Base-by-base conservation (phyloP, 2,113 vertebrate genomes). In the Notothenia coriiceps region DNA sequence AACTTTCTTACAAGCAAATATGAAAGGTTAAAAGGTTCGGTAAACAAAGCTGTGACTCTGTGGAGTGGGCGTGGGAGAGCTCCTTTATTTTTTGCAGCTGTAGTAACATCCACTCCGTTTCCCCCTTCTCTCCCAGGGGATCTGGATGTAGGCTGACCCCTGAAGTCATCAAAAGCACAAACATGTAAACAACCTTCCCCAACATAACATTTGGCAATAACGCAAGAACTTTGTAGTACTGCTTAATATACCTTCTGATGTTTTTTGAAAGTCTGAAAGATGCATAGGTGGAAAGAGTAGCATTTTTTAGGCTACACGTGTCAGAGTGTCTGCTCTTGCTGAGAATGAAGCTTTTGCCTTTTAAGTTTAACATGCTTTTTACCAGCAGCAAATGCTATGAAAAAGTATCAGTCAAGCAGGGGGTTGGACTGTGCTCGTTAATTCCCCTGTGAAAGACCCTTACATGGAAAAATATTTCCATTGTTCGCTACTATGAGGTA, bases 51-150 rank as follows among this genome's bases (percentile, higher is more conserved):
- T 1, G 8, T 59, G 61, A 61, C 29, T 29, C 29, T 29, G 29
- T 29, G 29, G 29, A 61, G 73, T 69, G 84, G 68, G 63, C 55
- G 86, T 88, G 88, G 81, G 82, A 87, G 65, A 75, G 71, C 25
- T 71, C 59, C n/a, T 20, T 29, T 52, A 40, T 40, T 40, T 40
- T 12, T 3, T 12, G 60, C 70, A 79, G 74, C 80, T 83, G 62
- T 52, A 35, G 22, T 56, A 71, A 22, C 46, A 74, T 59, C 49
- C 29, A 49, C 29, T 18, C 5, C 7, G 69, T 70, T 64, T 74
- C 77, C 76, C 56, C 20, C 33, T 64, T 67, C 63, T 67, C 47
- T 77, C 61, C 20, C 66, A 65, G 59, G 55, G 59, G 79, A 81
- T 79, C 5, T 57, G 59, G 43, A 51, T 40, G 62, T 40, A n/a